These are phyloP conservation scores for Gymnocheta viridis DNA, from an alignment of 2,888 invertebrate species.

Conservation along the genomic window DNA sequence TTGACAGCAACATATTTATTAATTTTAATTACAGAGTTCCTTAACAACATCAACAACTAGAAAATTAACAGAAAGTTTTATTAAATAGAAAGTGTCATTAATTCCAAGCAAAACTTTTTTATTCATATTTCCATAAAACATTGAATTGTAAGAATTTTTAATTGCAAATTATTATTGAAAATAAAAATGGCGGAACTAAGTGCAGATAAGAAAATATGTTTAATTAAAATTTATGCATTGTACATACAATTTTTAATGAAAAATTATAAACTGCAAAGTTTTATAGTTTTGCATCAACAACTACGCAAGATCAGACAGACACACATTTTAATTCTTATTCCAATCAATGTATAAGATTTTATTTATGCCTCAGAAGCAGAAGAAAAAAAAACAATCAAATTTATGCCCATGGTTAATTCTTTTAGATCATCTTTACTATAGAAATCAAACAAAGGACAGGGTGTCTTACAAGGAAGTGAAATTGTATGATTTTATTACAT, in stretches of 20 bases:
- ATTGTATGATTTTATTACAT: too few species aligned
- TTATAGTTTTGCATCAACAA: conserved; percentile 22
- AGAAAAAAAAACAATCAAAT: conserved; percentile 31
- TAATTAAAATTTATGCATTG: conserved; percentile 61
- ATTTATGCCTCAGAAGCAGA: conserved; percentile 1
- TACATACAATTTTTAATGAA: conserved; percentile 13
- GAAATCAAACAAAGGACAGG: conserved; percentile 31
- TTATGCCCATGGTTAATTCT: conserved; percentile 40
- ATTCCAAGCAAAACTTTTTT: conserved; percentile 1
- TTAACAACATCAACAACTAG: background rate
- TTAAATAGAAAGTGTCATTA: conserved; percentile 56
- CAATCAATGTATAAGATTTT: conserved; percentile 20
- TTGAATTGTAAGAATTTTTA: conserved; percentile 44
- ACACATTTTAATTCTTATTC: background rate
- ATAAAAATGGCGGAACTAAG: background rate
- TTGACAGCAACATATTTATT: too few species aligned
- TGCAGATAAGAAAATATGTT: conserved; percentile 34
- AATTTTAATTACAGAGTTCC: conserved; percentile 18
- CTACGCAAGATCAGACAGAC: background rate
- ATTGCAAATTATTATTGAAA: conserved; percentile 42
- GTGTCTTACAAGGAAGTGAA: background rate
- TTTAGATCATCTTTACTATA: conserved; percentile 54
- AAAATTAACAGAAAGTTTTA: conserved; percentile 20
- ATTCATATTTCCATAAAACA: background rate
- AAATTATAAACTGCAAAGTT: conserved; percentile 31